phyloP scores from a whole-genome alignment of 2,888 invertebrate species.

The Junonia oenone region DNA sequence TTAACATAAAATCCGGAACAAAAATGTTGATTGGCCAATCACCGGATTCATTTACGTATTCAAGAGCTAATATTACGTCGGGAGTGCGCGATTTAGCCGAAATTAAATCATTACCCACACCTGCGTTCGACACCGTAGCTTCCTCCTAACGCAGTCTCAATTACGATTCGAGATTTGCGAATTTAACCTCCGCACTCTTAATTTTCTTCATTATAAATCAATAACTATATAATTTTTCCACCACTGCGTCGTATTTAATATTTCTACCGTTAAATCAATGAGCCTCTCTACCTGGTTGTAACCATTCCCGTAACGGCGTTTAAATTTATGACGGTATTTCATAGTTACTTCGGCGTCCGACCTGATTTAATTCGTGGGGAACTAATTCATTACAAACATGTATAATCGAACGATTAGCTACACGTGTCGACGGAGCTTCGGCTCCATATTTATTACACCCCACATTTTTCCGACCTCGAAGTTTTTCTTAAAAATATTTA shows the following conservation, averaged over 20 bases:
- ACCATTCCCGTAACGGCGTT: conserved; percentile 18
- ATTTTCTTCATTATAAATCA: neutral
- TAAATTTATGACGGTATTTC: conserved; percentile 22
- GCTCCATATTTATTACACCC: conserved; percentile 61
- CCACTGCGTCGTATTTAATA: neutral
- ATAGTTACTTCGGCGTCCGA: conserved; percentile 15
- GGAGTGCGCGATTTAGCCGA: conserved; percentile 48
- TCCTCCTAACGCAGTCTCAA: conserved; percentile 40
- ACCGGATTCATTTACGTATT: conserved; percentile 46
- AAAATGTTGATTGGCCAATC: conserved; percentile 37
- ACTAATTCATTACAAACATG: conserved; percentile 40
- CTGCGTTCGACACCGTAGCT: conserved; percentile 47
- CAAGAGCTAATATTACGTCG: conserved; percentile 41
- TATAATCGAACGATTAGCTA: conserved; percentile 67
- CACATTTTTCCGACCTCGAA: conserved; percentile 54
- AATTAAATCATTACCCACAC: conserved; percentile 68
- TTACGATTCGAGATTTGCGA: conserved; percentile 42
- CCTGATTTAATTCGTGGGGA: conserved; percentile 26
- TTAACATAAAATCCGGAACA: conserved; percentile 16
- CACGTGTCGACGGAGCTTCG: conserved; percentile 66
- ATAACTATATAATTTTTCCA: neutral
- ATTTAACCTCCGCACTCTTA: conserved; percentile 25
- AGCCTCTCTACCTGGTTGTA: conserved; percentile 6
- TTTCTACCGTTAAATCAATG: conserved; percentile 6
- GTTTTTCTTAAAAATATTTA: conserved; percentile 73